Evolutionary conservation across 2,888 invertebrate genomes (phyloP).

Genomic region (Microdon myrmicae): DNA sequence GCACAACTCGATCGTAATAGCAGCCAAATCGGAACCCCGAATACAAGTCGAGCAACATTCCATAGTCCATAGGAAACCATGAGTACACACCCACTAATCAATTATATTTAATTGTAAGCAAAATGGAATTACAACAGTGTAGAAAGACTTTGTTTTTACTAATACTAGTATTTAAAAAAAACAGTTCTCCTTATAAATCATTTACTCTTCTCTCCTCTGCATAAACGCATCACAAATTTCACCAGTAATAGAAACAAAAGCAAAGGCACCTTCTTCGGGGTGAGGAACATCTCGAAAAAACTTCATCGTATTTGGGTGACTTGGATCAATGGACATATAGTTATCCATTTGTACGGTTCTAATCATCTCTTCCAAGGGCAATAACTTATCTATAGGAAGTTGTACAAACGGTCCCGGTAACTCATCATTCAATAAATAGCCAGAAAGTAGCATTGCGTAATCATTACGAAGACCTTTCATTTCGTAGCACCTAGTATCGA

Average conservation of each 20-base stretch:
- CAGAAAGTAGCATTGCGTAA: slow-evolving; percentile 69
- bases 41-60: too few relatives aligned
- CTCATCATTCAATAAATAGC: slow-evolving; percentile 61
- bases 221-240: slow-evolving; percentile 59
- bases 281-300: slow-evolving; percentile 68
- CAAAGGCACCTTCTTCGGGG: slow-evolving; percentile 70
- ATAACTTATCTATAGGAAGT: slow-evolving; percentile 65
- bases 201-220: background rate
- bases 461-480: slow-evolving; percentile 71
- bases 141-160: too few relatives aligned
- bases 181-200: background rate
- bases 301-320: slow-evolving; percentile 65
- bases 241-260: slow-evolving; percentile 70
- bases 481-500: slow-evolving; percentile 64
- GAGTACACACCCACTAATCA: too few relatives aligned
- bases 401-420: slow-evolving; percentile 68
- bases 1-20: too few relatives aligned
- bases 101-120: too few relatives aligned
- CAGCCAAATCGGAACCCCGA: too few relatives aligned
- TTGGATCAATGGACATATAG: slow-evolving; percentile 68
- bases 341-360: slow-evolving; percentile 62
- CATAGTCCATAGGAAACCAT: too few relatives aligned
- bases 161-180: too few relatives aligned
- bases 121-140: too few relatives aligned
- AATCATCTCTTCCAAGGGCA: slow-evolving; percentile 64